Conservation (phyloP, 2,888 invertebrate genomes). For the Drosophila differens region DNA sequence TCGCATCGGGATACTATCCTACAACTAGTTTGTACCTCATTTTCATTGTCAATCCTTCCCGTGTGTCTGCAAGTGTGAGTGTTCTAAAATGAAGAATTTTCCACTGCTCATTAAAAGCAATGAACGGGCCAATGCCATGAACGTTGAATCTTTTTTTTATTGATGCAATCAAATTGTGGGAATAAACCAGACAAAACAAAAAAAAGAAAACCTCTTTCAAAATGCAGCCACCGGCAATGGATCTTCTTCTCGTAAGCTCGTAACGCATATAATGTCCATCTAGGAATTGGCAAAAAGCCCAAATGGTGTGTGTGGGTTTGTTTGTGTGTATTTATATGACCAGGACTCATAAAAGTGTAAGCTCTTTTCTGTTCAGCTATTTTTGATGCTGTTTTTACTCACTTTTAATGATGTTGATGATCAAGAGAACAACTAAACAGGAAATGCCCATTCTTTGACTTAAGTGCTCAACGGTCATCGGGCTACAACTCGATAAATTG, state of each 20-base stretch:
- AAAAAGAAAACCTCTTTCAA: slow-evolving; percentile 39
- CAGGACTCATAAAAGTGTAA: slow-evolving; percentile 69
- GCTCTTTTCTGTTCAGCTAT: slow-evolving; percentile 34
- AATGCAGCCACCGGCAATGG: slow-evolving; percentile 70
- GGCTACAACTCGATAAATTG: slow-evolving; percentile 8
- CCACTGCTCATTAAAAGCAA: slow-evolving; percentile 68
- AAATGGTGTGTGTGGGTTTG: slow-evolving; percentile 42
- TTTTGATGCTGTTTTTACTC: slow-evolving; percentile 23
- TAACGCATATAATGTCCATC: slow-evolving; percentile 51
- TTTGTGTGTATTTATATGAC: slow-evolving; percentile 47
- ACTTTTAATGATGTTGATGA: slow-evolving; percentile 62
- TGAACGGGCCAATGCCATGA: slow-evolving; percentile 40
- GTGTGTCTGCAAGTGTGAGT: slow-evolving; percentile 20
- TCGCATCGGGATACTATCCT: slow-evolving; percentile 2
- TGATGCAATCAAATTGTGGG: slow-evolving; percentile 74
- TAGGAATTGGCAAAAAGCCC: slow-evolving; percentile 65
- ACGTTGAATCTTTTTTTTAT: slow-evolving; percentile 63
- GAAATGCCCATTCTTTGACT: slow-evolving; percentile 64
- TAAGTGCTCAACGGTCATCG: slow-evolving; percentile 42
- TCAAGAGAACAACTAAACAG: slow-evolving; percentile 40
- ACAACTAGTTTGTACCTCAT: slow-evolving; percentile 66
- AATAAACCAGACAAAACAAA: slow-evolving; percentile 19
- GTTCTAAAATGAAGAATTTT: slow-evolving; percentile 66
- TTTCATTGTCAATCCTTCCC: slow-evolving; percentile 75
- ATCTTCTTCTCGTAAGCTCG: slow-evolving; percentile 54